A percentile compares a stretch with the other conserved stretches of the same genome.
Evolutionary conservation across 2,888 invertebrate genomes (phyloP).

Genomic region (Drosophila siamana): DNA sequence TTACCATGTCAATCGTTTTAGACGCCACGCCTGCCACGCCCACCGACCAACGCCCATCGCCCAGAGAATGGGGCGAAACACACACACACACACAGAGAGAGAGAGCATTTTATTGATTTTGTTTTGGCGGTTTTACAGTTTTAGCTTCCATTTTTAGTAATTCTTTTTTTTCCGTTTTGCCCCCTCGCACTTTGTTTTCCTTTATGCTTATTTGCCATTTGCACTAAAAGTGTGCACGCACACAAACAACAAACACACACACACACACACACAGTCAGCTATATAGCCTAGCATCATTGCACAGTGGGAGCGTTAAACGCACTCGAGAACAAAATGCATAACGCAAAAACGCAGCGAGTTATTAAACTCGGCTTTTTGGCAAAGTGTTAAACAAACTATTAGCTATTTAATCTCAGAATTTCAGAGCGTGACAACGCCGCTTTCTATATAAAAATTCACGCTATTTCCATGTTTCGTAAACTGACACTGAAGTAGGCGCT

Average conservation of each 20-base stretch:
- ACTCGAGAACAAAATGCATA: not conserved
- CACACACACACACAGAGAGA: too few relatives aligned
- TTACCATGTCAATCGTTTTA: constrained; percentile 54
- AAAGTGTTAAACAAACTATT: too few relatives aligned
- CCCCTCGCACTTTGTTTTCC: constrained; percentile 1
- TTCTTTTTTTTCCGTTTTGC: constrained; percentile 12
- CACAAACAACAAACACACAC: constrained; percentile 8
- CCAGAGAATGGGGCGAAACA: too few relatives aligned
- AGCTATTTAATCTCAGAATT: too few relatives aligned
- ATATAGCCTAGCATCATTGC: constrained; percentile 11
- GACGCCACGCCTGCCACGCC: too few relatives aligned
- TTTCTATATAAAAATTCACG: too few relatives aligned
- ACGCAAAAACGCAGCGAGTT: too few relatives aligned
- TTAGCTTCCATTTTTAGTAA: constrained; percentile 41
- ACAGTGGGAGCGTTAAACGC: not conserved
- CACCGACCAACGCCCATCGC: constrained; percentile 16
- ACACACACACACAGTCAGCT: constrained; percentile 5
- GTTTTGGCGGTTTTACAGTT: constrained; percentile 54
- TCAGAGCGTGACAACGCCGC: too few relatives aligned
- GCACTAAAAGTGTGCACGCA: constrained; percentile 29
- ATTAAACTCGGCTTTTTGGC: too few relatives aligned
- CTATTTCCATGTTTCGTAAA: too few relatives aligned
- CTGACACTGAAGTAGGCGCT: too few relatives aligned
- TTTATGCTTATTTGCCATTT: constrained; percentile 42
- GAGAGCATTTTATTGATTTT: constrained; percentile 67